These are phyloP conservation scores for Brachirus orientalis DNA, from an alignment of 2,113 vertebrate genomes.

Conservation along the genomic window DNA sequence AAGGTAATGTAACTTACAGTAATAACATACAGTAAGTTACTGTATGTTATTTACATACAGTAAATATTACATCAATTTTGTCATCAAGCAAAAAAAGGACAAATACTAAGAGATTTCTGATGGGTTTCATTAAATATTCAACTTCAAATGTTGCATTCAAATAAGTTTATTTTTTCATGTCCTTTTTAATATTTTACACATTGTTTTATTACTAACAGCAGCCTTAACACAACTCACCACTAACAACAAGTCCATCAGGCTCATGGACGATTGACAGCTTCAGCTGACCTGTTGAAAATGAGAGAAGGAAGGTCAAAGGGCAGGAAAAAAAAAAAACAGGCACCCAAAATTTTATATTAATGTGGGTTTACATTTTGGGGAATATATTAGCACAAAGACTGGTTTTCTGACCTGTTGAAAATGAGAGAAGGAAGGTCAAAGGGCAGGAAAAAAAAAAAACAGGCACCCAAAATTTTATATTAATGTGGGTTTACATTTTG, in stretches of 20 bases:
- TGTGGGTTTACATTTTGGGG: not conserved
- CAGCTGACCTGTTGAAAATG: conserved; percentile 69
- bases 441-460: not conserved
- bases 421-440: conserved; percentile 8
- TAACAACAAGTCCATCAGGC: conserved; percentile 63
- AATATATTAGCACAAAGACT: too few relatives aligned
- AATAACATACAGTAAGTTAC: too few relatives aligned
- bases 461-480: not conserved
- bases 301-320: conserved; percentile 1
- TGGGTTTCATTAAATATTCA: too few relatives aligned
- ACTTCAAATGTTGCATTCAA: too few relatives aligned
- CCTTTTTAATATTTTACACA: too few relatives aligned
- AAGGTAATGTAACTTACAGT: too few relatives aligned
- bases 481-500: not conserved
- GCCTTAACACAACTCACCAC: conserved; percentile 64
- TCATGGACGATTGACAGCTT: conserved; percentile 72
- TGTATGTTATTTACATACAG: too few relatives aligned
- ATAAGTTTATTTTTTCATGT: too few relatives aligned
- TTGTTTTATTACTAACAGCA: too few relatives aligned
- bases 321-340: not conserved
- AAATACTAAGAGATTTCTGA: too few relatives aligned
- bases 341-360: not conserved
- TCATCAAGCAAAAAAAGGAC: too few relatives aligned
- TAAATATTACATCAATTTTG: too few relatives aligned
- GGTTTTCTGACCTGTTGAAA: conserved; percentile 71